Evolutionary conservation across 1,140 invertebrate species (phyloP), one percentile per base, ranked within the genome.

Genomic region (Homarus americanus): DNA sequence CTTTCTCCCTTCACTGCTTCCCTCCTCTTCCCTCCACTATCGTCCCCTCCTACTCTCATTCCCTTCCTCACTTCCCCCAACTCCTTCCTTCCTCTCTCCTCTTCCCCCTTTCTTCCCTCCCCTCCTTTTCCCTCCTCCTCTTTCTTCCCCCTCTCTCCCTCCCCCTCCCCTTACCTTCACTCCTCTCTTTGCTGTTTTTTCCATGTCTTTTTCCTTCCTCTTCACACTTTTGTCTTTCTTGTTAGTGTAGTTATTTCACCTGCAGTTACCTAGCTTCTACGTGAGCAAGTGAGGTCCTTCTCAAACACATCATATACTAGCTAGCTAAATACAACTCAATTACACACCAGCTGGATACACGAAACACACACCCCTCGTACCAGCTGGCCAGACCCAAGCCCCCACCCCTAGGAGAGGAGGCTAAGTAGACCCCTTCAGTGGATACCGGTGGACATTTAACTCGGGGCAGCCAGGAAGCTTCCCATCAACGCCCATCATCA

Each of bases 1-100:
- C 83, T 32, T 24, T 53, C 40, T 53, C 69, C 69, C 72, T 34
- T 41, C 69, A n/a, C 53, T 36, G 34, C 83, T 49, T 38, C 63
- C 32, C 63, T 32, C 49, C 34, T 63, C 38, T 34, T 28, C 41
- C 32, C 28, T 24, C 34, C 17, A 17, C 36, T 3, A 38, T 9
- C 75, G 17, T 38, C 34, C 34, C 53, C n/a, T 28, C 49, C 0
- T 32, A 7, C 38, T 12, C n/a, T 44, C 41, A 41, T n/a, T 58
- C 28, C 3, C 36, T 17, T 15, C 28, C n/a, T 41, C 20, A 12
- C 24, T 3, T 7, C 1, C 82, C 5, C 36, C 15, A n/a, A 12
- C 53, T n/a, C 40, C 82, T 69, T 15, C 41, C 38, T 1, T 20
- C 32, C 72, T 20, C 28, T 28, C 28, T 5, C 17, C 20, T 41